Evolutionary conservation across 2,113 vertebrate genomes (phyloP).

Genomic region (Urocynchramus pylzowi): DNA sequence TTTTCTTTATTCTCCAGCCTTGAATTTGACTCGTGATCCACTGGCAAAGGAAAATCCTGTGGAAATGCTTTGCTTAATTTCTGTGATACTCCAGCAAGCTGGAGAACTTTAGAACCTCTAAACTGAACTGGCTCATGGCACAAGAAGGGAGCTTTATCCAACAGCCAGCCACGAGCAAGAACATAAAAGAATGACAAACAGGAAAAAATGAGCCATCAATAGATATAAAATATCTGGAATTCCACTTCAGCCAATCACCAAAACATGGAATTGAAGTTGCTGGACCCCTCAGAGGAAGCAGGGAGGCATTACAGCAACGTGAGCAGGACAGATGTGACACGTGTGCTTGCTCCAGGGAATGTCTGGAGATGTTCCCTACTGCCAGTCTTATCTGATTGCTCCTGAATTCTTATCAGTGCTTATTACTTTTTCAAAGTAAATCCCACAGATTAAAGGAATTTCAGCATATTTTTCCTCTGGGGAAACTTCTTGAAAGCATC

Average conservation of each 20-base stretch:
- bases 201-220: neutral
- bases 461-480: neutral
- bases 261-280: neutral
- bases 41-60: neutral
- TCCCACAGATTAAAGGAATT: neutral
- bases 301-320: neutral
- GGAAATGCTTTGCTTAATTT: neutral
- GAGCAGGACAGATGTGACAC: neutral
- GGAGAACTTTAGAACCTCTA: neutral
- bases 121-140: neutral
- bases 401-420: neutral
- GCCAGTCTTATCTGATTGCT: neutral
- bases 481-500: neutral
- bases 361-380: neutral
- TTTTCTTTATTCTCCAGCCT: neutral
- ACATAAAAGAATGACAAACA: neutral
- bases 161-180: neutral
- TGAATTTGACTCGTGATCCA: neutral
- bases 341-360: neutral
- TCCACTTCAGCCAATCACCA: neutral
- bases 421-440: neutral
- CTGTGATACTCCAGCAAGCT: neutral
- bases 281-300: neutral
- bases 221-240: neutral
- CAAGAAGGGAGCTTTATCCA: neutral